phyloP scores from a whole-genome alignment of 2,888 invertebrate genomes.

The Psococerastis gibbosa region DNA sequence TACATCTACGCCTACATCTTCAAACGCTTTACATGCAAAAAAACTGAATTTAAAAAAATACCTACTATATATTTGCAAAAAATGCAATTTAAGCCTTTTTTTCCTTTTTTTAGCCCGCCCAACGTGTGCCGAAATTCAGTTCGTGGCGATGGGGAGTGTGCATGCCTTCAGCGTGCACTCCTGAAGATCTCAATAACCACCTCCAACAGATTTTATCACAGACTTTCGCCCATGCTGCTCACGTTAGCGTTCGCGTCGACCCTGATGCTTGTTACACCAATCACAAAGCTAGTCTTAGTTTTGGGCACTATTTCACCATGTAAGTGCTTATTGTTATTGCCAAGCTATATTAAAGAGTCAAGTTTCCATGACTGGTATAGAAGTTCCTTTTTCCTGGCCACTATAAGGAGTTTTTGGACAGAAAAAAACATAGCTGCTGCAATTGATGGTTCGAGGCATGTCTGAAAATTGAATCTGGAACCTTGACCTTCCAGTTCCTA shows the following conservation, averaged over 20 bases:
- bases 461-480: slow-evolving; percentile 1
- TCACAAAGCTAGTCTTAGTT: slow-evolving; percentile 15
- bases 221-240: slow-evolving; percentile 24
- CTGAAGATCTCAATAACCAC: slow-evolving; percentile 32
- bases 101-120: slow-evolving; percentile 30
- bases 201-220: slow-evolving; percentile 20
- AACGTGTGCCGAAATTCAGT: slow-evolving; percentile 36
- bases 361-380: too few relatives aligned
- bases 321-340: too few relatives aligned
- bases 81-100: too few relatives aligned
- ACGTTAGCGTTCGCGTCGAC: slow-evolving; percentile 27
- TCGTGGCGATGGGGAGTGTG: slow-evolving; percentile 38
- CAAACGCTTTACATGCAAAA: too few relatives aligned
- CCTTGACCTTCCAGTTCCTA: too few relatives aligned
- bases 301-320: slow-evolving; percentile 26
- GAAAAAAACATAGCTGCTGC: background rate
- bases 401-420: too few relatives aligned
- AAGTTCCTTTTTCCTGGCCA: too few relatives aligned
- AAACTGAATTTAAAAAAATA: too few relatives aligned
- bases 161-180: slow-evolving; percentile 34
- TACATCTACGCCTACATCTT: too few relatives aligned
- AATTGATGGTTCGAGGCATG: background rate
- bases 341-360: too few relatives aligned
- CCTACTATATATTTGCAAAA: too few relatives aligned
- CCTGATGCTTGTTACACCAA: slow-evolving; percentile 31